Conservation (phyloP, 1,140 invertebrate species). For the Drosophila sturtevanti region DNA sequence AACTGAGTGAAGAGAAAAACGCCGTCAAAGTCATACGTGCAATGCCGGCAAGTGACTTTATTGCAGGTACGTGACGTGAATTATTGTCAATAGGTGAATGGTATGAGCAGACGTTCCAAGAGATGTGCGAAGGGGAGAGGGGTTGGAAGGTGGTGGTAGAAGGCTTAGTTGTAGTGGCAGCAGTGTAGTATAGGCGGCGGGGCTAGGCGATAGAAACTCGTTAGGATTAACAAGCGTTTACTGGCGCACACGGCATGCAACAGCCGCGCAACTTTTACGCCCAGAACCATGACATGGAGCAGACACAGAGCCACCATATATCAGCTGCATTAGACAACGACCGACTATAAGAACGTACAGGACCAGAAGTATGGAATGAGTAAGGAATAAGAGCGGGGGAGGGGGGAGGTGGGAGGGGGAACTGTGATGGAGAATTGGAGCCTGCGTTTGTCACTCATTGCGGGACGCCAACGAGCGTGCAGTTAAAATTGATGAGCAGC, state of each 20-base stretch:
- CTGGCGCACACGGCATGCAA: slow-evolving; percentile 70
- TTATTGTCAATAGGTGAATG: slow-evolving; percentile 64
- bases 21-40: slow-evolving; percentile 80
- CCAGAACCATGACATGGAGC: slow-evolving; percentile 18
- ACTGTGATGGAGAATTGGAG: background rate
- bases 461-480: slow-evolving; percentile 51
- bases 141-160: too few relatives aligned
- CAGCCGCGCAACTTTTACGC: slow-evolving; percentile 55
- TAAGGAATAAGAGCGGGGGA: background rate
- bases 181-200: background rate
- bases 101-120: background rate
- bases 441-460: slow-evolving; percentile 67
- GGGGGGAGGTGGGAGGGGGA: background rate
- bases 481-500: slow-evolving; percentile 78
- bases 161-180: background rate
- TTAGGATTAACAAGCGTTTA: slow-evolving; percentile 81
- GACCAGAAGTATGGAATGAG: background rate
- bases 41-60: slow-evolving; percentile 79
- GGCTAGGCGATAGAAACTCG: slow-evolving; percentile 58
- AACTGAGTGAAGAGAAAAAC: slow-evolving; percentile 41
- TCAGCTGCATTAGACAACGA: slow-evolving; percentile 67
- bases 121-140: too few relatives aligned
- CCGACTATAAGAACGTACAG: slow-evolving; percentile 28
- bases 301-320: slow-evolving; percentile 39
- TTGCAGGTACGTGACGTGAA: slow-evolving; percentile 80